These are phyloP conservation scores for Andrena praecox DNA, from an alignment of 2,888 invertebrate genomes.

Conservation along the genomic window DNA sequence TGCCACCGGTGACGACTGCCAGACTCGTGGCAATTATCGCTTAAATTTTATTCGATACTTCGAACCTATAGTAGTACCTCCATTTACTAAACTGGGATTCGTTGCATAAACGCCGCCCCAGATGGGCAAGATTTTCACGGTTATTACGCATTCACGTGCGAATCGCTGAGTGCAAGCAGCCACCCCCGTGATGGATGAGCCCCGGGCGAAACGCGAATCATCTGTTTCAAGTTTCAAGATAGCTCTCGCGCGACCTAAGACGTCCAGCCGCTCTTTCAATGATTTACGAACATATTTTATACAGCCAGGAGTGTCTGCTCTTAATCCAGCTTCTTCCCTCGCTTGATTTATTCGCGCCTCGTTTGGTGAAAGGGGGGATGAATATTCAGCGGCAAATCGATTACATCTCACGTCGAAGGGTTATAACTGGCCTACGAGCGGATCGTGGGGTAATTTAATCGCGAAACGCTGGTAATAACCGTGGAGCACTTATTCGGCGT, in stretches of 20 bases:
- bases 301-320: constrained; percentile 28
- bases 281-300: constrained; percentile 51
- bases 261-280: constrained; percentile 36
- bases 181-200: constrained; percentile 56
- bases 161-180: constrained; percentile 20
- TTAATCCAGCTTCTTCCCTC: constrained; percentile 35
- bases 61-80: not conserved
- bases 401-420: not conserved
- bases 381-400: constrained; percentile 40
- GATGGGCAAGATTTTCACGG: constrained; percentile 37
- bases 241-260: constrained; percentile 33
- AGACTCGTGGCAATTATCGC: not conserved
- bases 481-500: too few relatives aligned
- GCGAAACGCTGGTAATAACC: not conserved
- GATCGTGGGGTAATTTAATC: not conserved
- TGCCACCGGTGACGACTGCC: too few relatives aligned
- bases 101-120: constrained; percentile 28
- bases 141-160: constrained; percentile 52
- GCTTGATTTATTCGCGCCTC: constrained; percentile 46
- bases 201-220: constrained; percentile 37
- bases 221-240: constrained; percentile 38
- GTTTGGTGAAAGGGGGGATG: constrained; percentile 17
- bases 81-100: not conserved
- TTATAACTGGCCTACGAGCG: not conserved
- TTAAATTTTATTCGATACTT: constrained; percentile 3